Percentiles rank a stretch among this genome's conserved stretches.
These are phyloP conservation scores for Actinemys pallida DNA, from an alignment of 2,113 vertebrate genomes.

Conservation along the genomic window DNA sequence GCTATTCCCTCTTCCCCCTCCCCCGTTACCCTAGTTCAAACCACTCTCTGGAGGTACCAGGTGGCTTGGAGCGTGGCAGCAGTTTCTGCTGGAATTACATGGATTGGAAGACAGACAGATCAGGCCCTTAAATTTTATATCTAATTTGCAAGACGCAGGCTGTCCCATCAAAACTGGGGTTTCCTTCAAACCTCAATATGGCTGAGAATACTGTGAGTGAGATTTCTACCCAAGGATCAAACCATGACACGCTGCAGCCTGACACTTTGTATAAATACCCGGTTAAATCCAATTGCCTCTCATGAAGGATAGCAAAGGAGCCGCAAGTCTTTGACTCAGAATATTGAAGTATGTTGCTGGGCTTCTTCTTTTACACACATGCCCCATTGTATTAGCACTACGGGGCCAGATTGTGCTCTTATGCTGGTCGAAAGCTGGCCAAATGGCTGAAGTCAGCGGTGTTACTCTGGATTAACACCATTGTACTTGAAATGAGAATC, in stretches of 20 bases:
- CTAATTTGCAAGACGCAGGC: background rate
- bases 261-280: background rate
- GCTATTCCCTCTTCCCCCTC: fast-evolving
- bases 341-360: background rate
- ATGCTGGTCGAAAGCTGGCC: background rate
- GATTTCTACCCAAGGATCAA: background rate
- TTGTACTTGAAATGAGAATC: background rate
- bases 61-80: background rate
- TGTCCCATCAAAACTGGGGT: fast-evolving
- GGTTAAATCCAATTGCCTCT: background rate
- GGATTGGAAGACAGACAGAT: background rate
- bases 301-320: background rate
- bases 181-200: background rate
- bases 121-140: background rate
- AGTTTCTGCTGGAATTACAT: background rate
- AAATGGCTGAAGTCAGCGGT: background rate
- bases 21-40: background rate
- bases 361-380: background rate
- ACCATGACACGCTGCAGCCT: background rate
- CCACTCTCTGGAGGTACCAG: background rate
- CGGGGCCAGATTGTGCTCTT: background rate
- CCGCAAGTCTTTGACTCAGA: background rate
- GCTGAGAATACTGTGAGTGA: background rate
- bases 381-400: background rate
- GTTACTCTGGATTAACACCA: background rate